Percentiles rank a stretch among this genome's conserved stretches.
Evolutionary conservation across 2,888 invertebrate species (phyloP).

Genomic region (Lithophane leautieri): DNA sequence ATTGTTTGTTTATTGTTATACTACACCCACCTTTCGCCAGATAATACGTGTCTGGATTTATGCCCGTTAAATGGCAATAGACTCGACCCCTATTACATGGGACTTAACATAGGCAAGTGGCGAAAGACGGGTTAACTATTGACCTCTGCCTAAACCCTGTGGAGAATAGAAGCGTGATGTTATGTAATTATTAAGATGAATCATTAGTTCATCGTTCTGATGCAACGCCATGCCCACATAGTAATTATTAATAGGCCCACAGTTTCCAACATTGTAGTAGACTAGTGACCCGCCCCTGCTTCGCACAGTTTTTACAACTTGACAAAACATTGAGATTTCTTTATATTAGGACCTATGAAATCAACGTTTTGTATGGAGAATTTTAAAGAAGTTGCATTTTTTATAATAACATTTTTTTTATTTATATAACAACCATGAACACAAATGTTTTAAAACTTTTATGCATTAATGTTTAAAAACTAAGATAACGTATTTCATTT

Average conservation of each 20-base stretch:
- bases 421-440: too few relatives aligned
- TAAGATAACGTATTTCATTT: too few relatives aligned
- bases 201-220: slow-evolving; percentile 25
- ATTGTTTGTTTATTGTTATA: too few relatives aligned
- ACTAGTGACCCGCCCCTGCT: not conserved
- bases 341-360: too few relatives aligned
- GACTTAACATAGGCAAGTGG: not conserved
- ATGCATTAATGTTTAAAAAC: too few relatives aligned
- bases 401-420: too few relatives aligned
- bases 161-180: not conserved
- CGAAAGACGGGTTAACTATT: too few relatives aligned
- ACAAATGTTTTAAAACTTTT: too few relatives aligned
- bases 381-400: too few relatives aligned
- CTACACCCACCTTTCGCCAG: too few relatives aligned
- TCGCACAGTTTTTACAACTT: not conserved
- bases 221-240: slow-evolving; percentile 37
- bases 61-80: not conserved
- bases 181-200: slow-evolving; percentile 7
- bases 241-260: slow-evolving; percentile 16
- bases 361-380: too few relatives aligned
- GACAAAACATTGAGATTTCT: not conserved
- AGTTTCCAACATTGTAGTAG: not conserved
- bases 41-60: not conserved
- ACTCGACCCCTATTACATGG: too few relatives aligned
- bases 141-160: not conserved